Evolutionary conservation across 2,797 vertebrate genomes (phyloP).

Genomic region (Distichodus sexfasciatus): DNA sequence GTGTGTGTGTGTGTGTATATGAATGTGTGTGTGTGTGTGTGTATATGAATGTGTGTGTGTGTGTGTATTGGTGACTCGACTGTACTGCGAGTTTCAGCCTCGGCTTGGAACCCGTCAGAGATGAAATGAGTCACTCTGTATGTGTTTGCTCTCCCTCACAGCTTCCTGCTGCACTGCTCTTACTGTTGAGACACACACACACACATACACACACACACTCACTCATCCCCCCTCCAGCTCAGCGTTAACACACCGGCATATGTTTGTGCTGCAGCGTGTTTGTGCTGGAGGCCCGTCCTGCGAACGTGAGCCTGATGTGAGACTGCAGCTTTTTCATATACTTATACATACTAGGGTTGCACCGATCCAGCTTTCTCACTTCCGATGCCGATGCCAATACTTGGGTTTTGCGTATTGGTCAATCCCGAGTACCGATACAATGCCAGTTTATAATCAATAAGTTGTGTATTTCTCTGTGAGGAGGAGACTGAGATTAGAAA

Average conservation of each 20-base stretch:
- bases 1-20: conserved; percentile 5
- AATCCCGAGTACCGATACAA: no score
- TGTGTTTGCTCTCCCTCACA: conserved; percentile 54
- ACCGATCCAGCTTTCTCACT: no score
- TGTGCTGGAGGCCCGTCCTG: conserved; percentile 21
- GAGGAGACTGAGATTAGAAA: no score
- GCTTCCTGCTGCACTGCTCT: conserved; percentile 44
- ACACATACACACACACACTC: conserved; percentile 31
- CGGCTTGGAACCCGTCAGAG: conserved; percentile 43
- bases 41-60: no score
- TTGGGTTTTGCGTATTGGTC: no score
- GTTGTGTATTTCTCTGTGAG: no score
- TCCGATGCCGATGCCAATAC: no score
- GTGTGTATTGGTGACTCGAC: conserved; percentile 25
- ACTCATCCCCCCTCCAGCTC: conserved; percentile 41
- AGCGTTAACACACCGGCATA: no score
- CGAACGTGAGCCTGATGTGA: conserved; percentile 1
- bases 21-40: conserved; percentile 17
- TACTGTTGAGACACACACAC: conserved; percentile 33
- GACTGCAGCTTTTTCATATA: not conserved
- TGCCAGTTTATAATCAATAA: no score
- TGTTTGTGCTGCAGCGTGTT: no score
- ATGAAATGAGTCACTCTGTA: conserved; percentile 50
- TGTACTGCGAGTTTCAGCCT: conserved; percentile 40
- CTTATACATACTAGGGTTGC: no score